These are phyloP conservation scores for Cryptus viduatorius DNA, from an alignment of 2,888 invertebrate genomes.

Conservation along the genomic window DNA sequence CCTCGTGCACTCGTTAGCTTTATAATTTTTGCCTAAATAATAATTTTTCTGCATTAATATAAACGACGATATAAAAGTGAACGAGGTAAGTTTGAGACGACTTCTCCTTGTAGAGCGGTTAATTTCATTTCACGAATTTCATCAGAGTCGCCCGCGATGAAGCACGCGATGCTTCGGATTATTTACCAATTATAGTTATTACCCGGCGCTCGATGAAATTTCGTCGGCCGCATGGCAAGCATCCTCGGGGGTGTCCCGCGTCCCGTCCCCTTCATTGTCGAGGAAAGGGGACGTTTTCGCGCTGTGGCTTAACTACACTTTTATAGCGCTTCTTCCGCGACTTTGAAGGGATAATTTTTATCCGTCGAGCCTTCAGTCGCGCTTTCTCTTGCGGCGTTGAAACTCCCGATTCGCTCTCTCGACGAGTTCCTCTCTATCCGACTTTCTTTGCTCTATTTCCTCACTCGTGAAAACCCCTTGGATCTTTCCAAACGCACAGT, in stretches of 20 bases:
- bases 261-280: not conserved
- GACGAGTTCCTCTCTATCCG: constrained; percentile 60
- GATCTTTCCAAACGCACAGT: constrained; percentile 66
- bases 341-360: constrained; percentile 83
- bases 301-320: constrained; percentile 80
- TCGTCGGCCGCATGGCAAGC: not conserved
- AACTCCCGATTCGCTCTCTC: constrained; percentile 25
- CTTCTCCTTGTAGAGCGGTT: not conserved
- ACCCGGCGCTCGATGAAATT: constrained; percentile 57
- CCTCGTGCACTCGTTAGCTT: not conserved
- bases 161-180: constrained; percentile 65
- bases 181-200: constrained; percentile 79
- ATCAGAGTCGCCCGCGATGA: constrained; percentile 36
- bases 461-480: constrained; percentile 68
- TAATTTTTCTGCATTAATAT: constrained; percentile 15
- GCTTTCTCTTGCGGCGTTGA: constrained; percentile 21
- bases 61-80: constrained; percentile 40
- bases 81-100: constrained; percentile 38
- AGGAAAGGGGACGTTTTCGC: constrained; percentile 46
- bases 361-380: constrained; percentile 72
- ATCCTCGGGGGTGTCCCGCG: constrained; percentile 60
- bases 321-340: constrained; percentile 78
- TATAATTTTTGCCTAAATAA: not conserved
- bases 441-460: constrained; percentile 47
- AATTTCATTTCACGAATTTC: constrained; percentile 44